Evolutionary conservation across 1,140 invertebrate genomes (phyloP).

Genomic region (Polyergus mexicanus): DNA sequence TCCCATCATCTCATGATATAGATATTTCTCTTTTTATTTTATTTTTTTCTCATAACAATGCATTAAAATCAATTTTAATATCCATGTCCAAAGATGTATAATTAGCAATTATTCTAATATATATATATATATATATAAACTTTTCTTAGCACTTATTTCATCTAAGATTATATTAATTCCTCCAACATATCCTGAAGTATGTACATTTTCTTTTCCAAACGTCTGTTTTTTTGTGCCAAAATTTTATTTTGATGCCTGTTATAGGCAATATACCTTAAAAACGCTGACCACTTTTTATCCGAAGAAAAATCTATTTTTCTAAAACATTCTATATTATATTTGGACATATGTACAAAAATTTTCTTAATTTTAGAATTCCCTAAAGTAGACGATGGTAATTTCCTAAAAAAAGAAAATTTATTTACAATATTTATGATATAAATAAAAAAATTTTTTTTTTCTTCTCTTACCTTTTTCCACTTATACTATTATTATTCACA

Average conservation of each 20-base stretch:
- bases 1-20: too few species aligned
- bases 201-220: conserved; percentile 12
- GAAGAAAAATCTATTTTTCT: conserved; percentile 17
- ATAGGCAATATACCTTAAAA: not conserved
- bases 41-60: too few species aligned
- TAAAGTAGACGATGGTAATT: not conserved
- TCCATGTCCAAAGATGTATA: too few species aligned
- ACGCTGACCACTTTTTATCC: not conserved
- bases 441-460: not conserved
- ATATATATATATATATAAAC: too few species aligned
- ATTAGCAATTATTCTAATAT: too few species aligned
- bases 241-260: not conserved
- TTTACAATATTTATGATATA: conserved; percentile 1
- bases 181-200: conserved; percentile 22
- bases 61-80: too few species aligned
- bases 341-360: conserved; percentile 1
- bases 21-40: too few species aligned
- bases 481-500: conserved; percentile 11
- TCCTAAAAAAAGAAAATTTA: conserved; percentile 2
- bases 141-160: too few species aligned
- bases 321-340: not conserved
- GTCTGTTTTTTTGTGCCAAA: not conserved
- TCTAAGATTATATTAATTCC: not conserved
- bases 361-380: not conserved
- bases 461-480: not conserved